A percentile compares a stretch with the other conserved stretches of the same genome.
phyloP scores from a whole-genome alignment of 2,113 vertebrate genomes.

The Pseudonaja textilis region DNA sequence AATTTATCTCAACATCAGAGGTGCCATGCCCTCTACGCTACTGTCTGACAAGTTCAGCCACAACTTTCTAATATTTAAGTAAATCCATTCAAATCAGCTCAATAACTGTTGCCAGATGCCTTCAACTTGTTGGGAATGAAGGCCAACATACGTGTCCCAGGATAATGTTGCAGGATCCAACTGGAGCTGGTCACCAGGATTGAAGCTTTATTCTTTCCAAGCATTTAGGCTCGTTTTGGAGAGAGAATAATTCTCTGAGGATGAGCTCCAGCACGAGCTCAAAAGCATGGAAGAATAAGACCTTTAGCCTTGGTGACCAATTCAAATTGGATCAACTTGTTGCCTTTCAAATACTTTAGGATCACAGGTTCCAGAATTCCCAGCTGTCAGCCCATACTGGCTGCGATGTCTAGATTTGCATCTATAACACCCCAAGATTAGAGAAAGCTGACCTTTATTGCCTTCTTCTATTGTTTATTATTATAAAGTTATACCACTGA shows the following conservation, averaged over 20 bases:
- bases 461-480: not conserved
- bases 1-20: not conserved
- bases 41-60: not conserved
- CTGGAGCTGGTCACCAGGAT: too few relatives aligned
- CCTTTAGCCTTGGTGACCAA: too few relatives aligned
- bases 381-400: not conserved
- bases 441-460: not conserved
- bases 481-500: not conserved
- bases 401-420: not conserved
- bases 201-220: too few relatives aligned
- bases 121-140: not conserved
- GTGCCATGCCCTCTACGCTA: too few relatives aligned
- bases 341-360: not conserved
- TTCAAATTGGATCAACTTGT: too few relatives aligned
- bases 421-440: not conserved
- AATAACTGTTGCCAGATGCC: not conserved
- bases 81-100: not conserved
- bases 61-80: not conserved
- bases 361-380: not conserved
- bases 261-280: too few relatives aligned
- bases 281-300: too few relatives aligned
- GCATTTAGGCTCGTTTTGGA: too few relatives aligned
- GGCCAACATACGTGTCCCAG: too few relatives aligned
- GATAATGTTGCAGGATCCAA: too few relatives aligned
- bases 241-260: too few relatives aligned